Conservation (phyloP, 35 echinoderm and acorn worm genomes). For the Ophiothrix spiculata region DNA sequence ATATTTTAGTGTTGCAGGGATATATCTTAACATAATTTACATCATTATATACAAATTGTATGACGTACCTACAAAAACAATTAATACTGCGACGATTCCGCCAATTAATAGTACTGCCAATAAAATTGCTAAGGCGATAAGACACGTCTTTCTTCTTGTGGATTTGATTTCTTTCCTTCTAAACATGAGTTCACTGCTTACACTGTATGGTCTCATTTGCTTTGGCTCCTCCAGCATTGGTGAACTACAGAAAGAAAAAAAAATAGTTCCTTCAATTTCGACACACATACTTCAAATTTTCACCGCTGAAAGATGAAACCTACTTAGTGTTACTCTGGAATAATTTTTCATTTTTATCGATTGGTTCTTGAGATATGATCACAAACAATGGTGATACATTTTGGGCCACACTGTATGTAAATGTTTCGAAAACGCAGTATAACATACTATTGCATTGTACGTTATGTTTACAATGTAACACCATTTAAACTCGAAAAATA, state of each 20-base stretch:
- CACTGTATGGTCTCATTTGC: background rate
- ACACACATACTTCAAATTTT: too few relatives aligned
- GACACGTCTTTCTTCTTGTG: background rate
- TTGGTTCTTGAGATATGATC: background rate
- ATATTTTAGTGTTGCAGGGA: too few relatives aligned
- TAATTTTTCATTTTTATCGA: too few relatives aligned
- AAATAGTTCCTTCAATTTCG: background rate
- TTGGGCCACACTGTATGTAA: too few relatives aligned
- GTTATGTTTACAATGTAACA: too few relatives aligned
- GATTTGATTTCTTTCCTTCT: background rate
- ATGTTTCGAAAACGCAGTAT: background rate
- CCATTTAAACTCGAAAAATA: too few relatives aligned
- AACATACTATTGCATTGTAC: too few relatives aligned
- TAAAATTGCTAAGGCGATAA: background rate
- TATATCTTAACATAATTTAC: background rate
- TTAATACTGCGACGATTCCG: background rate
- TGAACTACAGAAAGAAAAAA: background rate
- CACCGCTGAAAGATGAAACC: too few relatives aligned
- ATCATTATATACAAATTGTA: background rate
- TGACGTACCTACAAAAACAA: background rate
- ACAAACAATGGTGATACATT: background rate
- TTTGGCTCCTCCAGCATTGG: background rate
- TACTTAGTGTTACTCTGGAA: too few relatives aligned
- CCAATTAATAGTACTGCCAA: background rate
- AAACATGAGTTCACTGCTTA: background rate